Percentiles rank a stretch among this genome's conserved stretches.
phyloP scores from a whole-genome alignment of 2,113 vertebrate genomes.

The Percopsis transmontana region DNA sequence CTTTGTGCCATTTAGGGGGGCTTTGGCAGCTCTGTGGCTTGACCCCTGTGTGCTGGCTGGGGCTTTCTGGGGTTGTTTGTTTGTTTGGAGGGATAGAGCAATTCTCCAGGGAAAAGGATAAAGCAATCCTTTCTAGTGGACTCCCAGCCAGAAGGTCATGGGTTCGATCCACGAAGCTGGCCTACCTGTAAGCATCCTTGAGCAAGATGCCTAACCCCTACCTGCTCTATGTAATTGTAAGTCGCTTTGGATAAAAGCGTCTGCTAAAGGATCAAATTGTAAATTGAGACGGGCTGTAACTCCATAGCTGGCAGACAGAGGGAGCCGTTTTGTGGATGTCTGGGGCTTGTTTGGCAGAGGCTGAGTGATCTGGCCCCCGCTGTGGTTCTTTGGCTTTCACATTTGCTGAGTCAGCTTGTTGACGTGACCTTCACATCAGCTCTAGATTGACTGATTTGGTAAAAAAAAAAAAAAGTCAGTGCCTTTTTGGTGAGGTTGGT shows the following conservation, averaged over 20 bases:
- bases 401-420: conserved; percentile 1
- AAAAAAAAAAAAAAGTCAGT: too few relatives aligned
- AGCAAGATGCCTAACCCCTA: too few relatives aligned
- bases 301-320: conserved; percentile 11
- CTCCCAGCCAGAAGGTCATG: too few relatives aligned
- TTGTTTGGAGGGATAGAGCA: neutral
- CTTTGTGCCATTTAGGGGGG: conserved; percentile 36
- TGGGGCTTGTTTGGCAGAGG: neutral
- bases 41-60: conserved; percentile 33
- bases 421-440: too few relatives aligned
- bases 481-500: too few relatives aligned
- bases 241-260: too few relatives aligned
- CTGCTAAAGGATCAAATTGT: too few relatives aligned
- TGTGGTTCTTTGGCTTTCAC: neutral
- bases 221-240: too few relatives aligned
- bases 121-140: conserved; percentile 19
- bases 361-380: neutral
- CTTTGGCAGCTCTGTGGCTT: conserved; percentile 23
- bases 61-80: conserved; percentile 21
- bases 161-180: too few relatives aligned
- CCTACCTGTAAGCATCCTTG: too few relatives aligned
- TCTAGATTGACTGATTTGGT: too few relatives aligned
- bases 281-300: conserved; percentile 26
- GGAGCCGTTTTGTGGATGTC: neutral
- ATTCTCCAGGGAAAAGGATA: conserved; percentile 15